Percentiles rank a stretch among this genome's conserved stretches.
These are phyloP conservation scores for Aegypius monachus DNA, from an alignment of 2,113 vertebrate genomes.

Conservation along the genomic window DNA sequence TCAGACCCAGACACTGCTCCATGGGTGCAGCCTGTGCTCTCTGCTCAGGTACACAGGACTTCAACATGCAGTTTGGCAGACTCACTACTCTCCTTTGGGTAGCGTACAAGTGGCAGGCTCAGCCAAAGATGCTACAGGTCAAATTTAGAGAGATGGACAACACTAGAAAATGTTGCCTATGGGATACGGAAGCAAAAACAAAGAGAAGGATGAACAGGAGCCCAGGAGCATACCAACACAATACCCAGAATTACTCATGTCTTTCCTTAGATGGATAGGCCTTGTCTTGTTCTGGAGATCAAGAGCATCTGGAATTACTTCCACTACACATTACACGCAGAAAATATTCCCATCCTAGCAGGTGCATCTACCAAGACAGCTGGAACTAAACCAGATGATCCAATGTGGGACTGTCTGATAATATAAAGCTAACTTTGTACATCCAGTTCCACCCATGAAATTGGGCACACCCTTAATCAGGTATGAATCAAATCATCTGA, in stretches of 20 bases:
- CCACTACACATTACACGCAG: neutral
- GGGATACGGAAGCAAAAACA: neutral
- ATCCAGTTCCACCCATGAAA: neutral
- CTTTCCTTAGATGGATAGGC: neutral
- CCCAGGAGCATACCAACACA: neutral
- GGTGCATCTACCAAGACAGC: neutral
- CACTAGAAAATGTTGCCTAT: neutral
- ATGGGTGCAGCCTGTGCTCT: neutral
- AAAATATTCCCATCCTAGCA: neutral
- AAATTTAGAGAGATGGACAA: neutral
- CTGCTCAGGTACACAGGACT: neutral
- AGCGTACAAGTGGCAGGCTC: neutral
- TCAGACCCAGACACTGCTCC: accelerated
- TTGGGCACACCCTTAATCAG: neutral
- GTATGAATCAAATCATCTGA: neutral
- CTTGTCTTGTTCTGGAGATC: neutral
- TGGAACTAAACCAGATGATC: neutral
- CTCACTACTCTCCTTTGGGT: neutral
- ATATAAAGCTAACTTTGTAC: neutral
- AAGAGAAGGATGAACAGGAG: accelerated
- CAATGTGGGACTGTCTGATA: neutral
- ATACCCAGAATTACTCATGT: neutral
- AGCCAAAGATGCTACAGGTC: neutral
- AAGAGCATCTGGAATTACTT: neutral
- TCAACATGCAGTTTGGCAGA: neutral